phyloP scores from a whole-genome alignment of 1,140 invertebrate species.

The Zelostemma sp. region DNA sequence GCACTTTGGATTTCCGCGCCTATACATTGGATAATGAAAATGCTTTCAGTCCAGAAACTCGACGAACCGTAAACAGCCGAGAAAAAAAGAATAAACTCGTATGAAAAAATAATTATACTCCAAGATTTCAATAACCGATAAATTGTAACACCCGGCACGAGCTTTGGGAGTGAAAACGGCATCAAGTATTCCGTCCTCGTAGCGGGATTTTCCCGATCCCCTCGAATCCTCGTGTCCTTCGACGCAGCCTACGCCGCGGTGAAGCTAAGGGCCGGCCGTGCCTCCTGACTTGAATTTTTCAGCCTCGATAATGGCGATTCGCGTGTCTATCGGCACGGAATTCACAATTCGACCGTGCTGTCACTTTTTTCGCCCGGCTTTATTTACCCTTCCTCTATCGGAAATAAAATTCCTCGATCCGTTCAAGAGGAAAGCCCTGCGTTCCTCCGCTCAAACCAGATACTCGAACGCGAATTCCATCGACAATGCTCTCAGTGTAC shows the following conservation, averaged over 20 bases:
- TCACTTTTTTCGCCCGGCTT: constrained; percentile 3
- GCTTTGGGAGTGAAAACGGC: background rate
- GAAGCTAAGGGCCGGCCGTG: background rate
- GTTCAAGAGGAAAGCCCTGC: too few species aligned
- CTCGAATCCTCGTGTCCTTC: constrained; percentile 1
- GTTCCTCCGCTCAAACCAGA: constrained; percentile 1
- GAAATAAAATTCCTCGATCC: constrained; percentile 9
- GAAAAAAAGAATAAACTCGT: too few species aligned
- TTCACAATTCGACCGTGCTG: constrained; percentile 15
- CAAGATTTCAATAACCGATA: too few species aligned
- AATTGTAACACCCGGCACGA: too few species aligned
- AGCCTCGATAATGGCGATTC: constrained; percentile 14
- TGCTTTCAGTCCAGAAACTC: too few species aligned
- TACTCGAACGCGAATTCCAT: too few species aligned
- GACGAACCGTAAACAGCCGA: too few species aligned
- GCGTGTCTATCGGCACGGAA: constrained; percentile 13
- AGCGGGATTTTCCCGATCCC: constrained; percentile 14
- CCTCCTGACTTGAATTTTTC: constrained; percentile 21
- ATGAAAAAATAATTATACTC: too few species aligned
- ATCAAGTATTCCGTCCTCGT: constrained; percentile 18
- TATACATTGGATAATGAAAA: too few species aligned
- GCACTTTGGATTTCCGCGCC: too few species aligned
- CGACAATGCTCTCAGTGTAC: background rate
- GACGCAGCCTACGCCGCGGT: background rate
- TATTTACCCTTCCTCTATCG: constrained; percentile 8